Evolutionary conservation across 2,888 invertebrate species (phyloP).

Genomic region (Drosophila lacicola): DNA sequence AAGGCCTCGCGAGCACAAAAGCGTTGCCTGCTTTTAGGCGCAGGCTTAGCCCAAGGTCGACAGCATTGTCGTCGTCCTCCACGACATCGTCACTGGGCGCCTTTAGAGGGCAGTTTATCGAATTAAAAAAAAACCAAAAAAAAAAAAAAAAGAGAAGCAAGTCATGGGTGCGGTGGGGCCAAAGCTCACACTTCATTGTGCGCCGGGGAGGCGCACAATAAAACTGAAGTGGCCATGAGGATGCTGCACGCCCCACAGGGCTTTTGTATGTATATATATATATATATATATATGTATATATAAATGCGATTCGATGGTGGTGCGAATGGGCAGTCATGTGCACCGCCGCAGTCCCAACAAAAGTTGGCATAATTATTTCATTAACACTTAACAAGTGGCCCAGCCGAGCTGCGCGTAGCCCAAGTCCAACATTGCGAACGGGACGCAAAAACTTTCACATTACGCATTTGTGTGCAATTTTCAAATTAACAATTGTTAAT

Average conservation of each 20-base stretch:
- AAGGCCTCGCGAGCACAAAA: slow-evolving; percentile 59
- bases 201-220: slow-evolving; percentile 58
- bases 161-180: slow-evolving; percentile 3
- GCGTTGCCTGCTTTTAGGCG: slow-evolving; percentile 73
- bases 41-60: slow-evolving; percentile 68
- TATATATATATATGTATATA: slow-evolving; percentile 6
- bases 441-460: slow-evolving; percentile 77
- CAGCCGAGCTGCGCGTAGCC: slow-evolving; percentile 27
- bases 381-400: slow-evolving; percentile 81
- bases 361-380: slow-evolving; percentile 82
- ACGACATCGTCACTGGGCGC: slow-evolving; percentile 18
- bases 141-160: slow-evolving; percentile 13
- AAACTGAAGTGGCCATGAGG: slow-evolving; percentile 72
- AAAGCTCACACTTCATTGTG: slow-evolving; percentile 73
- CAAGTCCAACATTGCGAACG: slow-evolving; percentile 37
- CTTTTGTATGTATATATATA: slow-evolving; percentile 10
- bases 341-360: slow-evolving; percentile 52
- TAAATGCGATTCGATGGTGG: slow-evolving; percentile 21
- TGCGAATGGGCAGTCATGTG: slow-evolving; percentile 64
- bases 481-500: slow-evolving; percentile 82
- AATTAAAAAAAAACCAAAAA: slow-evolving; percentile 68
- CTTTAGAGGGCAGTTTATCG: slow-evolving; percentile 80
- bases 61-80: slow-evolving; percentile 39
- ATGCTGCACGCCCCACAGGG: slow-evolving; percentile 21
- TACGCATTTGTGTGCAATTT: slow-evolving; percentile 82